These are phyloP conservation scores for Ploceus nigricollis DNA, from an alignment of 2,113 vertebrate species.

Conservation along the genomic window DNA sequence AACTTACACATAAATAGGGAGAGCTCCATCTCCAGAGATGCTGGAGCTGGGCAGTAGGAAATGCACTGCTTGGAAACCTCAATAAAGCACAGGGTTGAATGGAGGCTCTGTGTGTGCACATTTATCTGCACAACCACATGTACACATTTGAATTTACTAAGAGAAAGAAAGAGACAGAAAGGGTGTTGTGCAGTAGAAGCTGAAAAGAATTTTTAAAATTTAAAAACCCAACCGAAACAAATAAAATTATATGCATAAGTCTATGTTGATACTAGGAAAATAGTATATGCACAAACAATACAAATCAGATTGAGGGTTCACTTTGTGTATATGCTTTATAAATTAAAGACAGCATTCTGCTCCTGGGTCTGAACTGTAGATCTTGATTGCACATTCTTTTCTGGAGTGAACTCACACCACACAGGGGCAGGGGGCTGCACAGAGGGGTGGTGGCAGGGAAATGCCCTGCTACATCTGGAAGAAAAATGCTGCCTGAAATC, in stretches of 20 bases:
- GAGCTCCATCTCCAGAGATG: neutral
- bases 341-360: slow-evolving; percentile 21
- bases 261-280: neutral
- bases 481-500: neutral
- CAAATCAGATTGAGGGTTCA: neutral
- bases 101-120: neutral
- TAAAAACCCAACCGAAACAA: neutral
- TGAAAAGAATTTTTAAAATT: neutral
- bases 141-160: neutral
- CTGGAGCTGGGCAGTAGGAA: neutral
- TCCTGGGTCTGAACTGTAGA: neutral
- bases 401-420: neutral
- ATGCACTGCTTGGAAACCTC: neutral
- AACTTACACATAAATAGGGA: neutral
- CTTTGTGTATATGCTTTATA: neutral
- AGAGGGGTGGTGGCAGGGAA: neutral
- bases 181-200: neutral
- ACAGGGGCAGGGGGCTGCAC: neutral
- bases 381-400: neutral
- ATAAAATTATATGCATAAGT: neutral
- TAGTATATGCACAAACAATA: neutral
- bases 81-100: neutral
- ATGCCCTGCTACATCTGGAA: neutral
- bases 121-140: neutral
- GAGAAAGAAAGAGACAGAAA: neutral